Evolutionary conservation across 2,113 vertebrate species (phyloP), one percentile per base, ranked within the genome.

Genomic region (Pelobates fuscus): DNA sequence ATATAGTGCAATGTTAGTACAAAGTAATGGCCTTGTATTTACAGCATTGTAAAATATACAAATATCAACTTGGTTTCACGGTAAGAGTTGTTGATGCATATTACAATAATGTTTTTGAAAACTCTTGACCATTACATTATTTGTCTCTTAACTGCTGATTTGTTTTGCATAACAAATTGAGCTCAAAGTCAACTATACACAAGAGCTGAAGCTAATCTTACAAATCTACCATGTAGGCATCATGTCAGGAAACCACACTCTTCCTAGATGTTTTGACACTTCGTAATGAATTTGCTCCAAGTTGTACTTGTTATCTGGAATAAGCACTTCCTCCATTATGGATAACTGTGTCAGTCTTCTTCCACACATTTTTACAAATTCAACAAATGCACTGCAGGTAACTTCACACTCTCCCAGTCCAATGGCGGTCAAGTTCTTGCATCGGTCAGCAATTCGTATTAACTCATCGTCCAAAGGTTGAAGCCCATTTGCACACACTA

Each of bases 281-380:
- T 91, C 88, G 77, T 78, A 44, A 70, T 87, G 88, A 30, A 91
- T 88, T 23, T 82, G 82, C 68, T 91, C 90, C 30, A 90, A 71
- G 70, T 82, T 89, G 24, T 88, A 91, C 52, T 88, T 85, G 0
- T 69, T 88, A 41, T 91, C 90, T 1, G 90, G 90, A 66, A 91
- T 89, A 55, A 91, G 81, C 12, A 92, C 90, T 78, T 92, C 87
- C 70, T 93, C 91, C 89, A 90, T 92, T 26, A 92, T 89, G 17
- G 89, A 92, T 2, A 92, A 85, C 80, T 92, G 88, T 5, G 83
- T 89, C 1, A 92, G 88, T 62, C 90, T 84, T 25, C 88, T 86
- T n/a, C 90, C 90, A 55, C 90, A 92, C 85, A 88, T 85, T 81
- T 91, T 91, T 0, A 92, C 88, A 77, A 91, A 92, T 8, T 90